Conservation (phyloP, 2,888 invertebrate genomes). For the Cataglyphis albicans region DNA sequence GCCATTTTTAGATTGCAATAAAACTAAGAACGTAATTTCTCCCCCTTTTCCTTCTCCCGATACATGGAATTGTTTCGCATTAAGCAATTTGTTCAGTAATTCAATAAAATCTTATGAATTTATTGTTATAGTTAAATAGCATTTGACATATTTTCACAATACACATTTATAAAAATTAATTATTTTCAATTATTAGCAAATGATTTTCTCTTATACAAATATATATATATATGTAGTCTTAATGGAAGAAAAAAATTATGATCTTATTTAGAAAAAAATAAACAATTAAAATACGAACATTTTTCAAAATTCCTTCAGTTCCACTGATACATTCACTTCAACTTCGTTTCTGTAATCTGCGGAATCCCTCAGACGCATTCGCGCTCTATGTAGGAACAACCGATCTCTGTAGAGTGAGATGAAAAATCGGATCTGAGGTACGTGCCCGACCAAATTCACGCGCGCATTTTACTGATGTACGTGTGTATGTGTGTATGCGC, state of each 20-base stretch:
- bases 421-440: constrained; percentile 51
- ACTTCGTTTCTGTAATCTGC: constrained; percentile 42
- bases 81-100: neutral
- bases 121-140: neutral
- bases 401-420: constrained; percentile 47
- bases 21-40: constrained; percentile 11
- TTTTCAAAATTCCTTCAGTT: constrained; percentile 30
- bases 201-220: neutral
- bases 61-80: neutral
- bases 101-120: constrained; percentile 8
- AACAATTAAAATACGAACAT: neutral
- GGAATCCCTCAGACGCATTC: constrained; percentile 35
- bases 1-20: constrained; percentile 11
- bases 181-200: neutral
- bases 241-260: neutral
- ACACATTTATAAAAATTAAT: constrained; percentile 5
- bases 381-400: constrained; percentile 48
- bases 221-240: neutral
- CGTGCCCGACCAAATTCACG: constrained; percentile 71
- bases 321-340: constrained; percentile 59
- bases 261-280: neutral
- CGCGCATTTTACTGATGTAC: constrained; percentile 69
- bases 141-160: neutral
- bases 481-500: constrained; percentile 35
- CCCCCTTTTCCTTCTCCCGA: neutral